These are phyloP conservation scores for Phoeniculus purpureus DNA, from an alignment of 2,797 vertebrate species.

Conservation along the genomic window DNA sequence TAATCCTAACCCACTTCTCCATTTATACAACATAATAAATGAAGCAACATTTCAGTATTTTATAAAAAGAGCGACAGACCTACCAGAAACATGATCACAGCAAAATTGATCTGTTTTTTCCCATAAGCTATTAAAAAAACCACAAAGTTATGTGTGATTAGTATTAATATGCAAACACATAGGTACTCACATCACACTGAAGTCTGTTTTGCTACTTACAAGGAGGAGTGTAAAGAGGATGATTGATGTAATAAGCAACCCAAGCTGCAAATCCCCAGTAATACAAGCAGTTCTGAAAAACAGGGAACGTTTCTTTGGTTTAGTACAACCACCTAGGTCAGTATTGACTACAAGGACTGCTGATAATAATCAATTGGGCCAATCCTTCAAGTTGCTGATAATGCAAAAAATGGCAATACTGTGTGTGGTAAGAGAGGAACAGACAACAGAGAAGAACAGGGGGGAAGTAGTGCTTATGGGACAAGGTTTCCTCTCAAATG, in stretches of 20 bases:
- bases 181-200: background rate
- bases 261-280: constrained; percentile 93
- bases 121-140: constrained; percentile 83
- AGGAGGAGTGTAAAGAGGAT: constrained; percentile 91
- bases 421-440: background rate
- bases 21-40: background rate
- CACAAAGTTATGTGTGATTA: background rate
- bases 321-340: background rate
- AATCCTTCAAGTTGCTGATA: constrained; percentile 14
- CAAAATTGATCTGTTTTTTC: constrained; percentile 84
- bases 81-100: constrained; percentile 85
- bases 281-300: constrained; percentile 87
- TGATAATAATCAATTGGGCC: background rate
- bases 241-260: constrained; percentile 92
- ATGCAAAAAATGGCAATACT: background rate
- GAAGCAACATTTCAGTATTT: background rate
- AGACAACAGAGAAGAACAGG: background rate
- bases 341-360: background rate
- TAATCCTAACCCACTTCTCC: background rate
- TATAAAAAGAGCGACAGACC: constrained; percentile 62
- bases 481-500: background rate
- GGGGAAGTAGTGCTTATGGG: background rate
- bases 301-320: constrained; percentile 44
- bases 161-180: background rate
- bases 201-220: constrained; percentile 77